Evolutionary conservation across 1,140 invertebrate species (phyloP), one percentile per base, ranked within the genome.

Genomic region (Drosophila arizonae): DNA sequence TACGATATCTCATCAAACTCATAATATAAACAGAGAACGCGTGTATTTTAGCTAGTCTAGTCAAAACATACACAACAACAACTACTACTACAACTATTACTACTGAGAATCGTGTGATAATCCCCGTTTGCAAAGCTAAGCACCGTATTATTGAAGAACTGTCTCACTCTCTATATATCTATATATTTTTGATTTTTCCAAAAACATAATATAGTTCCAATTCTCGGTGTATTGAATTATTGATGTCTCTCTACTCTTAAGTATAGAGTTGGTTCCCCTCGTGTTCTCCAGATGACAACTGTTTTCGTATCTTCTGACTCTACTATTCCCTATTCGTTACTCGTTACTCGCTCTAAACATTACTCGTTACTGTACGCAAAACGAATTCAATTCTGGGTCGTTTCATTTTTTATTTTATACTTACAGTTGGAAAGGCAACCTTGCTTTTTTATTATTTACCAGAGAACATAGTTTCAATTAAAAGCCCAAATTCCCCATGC

Each of bases 121-220:
- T 46, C 63, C 65, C 61, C 68, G 56, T 58, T 65, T 46, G 63
- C 46, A 62, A 57, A 50, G 56, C 36, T 21, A 46, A 70, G 79
- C 79, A 84, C 80, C 68, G 65, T 85, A 84, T 57, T 67, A 67
- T 58, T 72, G 55, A 84, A 76, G 50, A 64, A 62, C 61, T 72
- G 30, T 45, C 21, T 52, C 41, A 30, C 51, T 11, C 50, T 62
- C 13, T 62, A 36, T 36, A 36, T 36, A 30, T 30, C 8, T 33
- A 33, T 33, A 33, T 33, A 9, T 11, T 11, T 39, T 39, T 13
- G 36, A 39, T 39, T 39, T 39, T 11, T 39, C 36, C 36, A 39
- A 11, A 17, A 45, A 51, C 15, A 50, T n/a, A 28, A 55, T 10
- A 66, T 13, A 26, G 17, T 61, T 45, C 36, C 1, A 70, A 54